These are phyloP conservation scores for Amazona guildingii DNA, from an alignment of 2,113 vertebrate genomes.

Conservation along the genomic window DNA sequence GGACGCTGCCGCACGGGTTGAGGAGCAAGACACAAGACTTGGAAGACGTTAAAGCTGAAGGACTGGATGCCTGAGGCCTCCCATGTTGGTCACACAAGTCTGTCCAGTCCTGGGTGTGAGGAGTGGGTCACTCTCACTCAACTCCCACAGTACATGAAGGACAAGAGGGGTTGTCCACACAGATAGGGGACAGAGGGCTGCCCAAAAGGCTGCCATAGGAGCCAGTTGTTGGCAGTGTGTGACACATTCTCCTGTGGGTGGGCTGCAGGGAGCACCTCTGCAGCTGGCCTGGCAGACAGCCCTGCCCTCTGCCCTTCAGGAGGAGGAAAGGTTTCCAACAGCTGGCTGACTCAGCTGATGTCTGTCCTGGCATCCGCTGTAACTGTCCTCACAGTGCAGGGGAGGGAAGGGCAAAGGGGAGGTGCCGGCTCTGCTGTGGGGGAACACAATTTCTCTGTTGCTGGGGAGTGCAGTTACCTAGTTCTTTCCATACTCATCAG, in stretches of 20 bases:
- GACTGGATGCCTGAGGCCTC: background rate
- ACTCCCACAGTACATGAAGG: background rate
- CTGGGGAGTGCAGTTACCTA: background rate
- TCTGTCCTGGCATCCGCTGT: background rate
- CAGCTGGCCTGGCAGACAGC: background rate
- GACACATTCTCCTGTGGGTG: background rate
- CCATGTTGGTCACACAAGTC: background rate
- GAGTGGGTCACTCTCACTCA: fast-evolving
- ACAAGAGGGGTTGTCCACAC: background rate
- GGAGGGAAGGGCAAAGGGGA: background rate
- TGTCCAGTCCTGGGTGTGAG: fast-evolving
- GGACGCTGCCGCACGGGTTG: background rate
- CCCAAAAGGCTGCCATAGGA: background rate
- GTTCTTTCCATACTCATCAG: background rate
- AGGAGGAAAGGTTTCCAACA: background rate
- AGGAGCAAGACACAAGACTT: background rate
- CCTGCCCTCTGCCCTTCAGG: background rate
- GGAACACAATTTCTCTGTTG: background rate
- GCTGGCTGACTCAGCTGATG: background rate
- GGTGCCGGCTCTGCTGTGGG: background rate
- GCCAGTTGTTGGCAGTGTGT: fast-evolving
- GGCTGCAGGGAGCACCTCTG: background rate
- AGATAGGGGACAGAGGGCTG: background rate
- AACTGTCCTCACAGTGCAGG: background rate
- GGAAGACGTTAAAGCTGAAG: background rate